phyloP scores from a whole-genome alignment of 2,797 vertebrate species.

The Hydrolagus colliei region DNA sequence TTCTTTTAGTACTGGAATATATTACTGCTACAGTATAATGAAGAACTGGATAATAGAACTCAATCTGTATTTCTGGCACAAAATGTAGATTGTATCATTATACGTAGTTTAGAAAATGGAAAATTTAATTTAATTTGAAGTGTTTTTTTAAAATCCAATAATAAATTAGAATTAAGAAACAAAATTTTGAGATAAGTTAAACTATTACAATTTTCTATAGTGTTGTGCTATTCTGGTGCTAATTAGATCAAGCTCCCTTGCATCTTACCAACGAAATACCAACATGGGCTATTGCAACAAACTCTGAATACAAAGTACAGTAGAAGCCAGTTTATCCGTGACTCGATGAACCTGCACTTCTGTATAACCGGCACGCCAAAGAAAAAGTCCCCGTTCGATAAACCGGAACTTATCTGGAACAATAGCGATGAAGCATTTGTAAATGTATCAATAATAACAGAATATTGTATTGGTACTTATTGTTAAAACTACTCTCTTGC shows the following conservation, averaged over 20 bases:
- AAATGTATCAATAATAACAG: too few relatives aligned
- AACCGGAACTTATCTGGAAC: too few relatives aligned
- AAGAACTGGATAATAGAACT: background rate
- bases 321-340: background rate
- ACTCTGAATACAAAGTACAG: background rate
- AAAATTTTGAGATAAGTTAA: background rate
- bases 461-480: too few relatives aligned
- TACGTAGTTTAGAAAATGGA: background rate
- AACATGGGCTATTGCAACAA: background rate
- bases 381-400: too few relatives aligned
- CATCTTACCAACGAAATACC: background rate
- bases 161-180: background rate
- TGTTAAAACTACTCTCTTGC: too few relatives aligned
- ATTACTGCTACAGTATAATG: background rate
- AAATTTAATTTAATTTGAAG: background rate
- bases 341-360: too few relatives aligned
- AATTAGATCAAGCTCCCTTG: background rate
- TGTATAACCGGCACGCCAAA: too few relatives aligned
- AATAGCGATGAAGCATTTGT: too few relatives aligned
- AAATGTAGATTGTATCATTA: background rate
- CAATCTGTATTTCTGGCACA: background rate
- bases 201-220: background rate
- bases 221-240: background rate
- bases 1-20: background rate
- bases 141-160: background rate